Evolutionary conservation across 2,888 invertebrate species (phyloP).

Genomic region (Drosophila paucipuncta): DNA sequence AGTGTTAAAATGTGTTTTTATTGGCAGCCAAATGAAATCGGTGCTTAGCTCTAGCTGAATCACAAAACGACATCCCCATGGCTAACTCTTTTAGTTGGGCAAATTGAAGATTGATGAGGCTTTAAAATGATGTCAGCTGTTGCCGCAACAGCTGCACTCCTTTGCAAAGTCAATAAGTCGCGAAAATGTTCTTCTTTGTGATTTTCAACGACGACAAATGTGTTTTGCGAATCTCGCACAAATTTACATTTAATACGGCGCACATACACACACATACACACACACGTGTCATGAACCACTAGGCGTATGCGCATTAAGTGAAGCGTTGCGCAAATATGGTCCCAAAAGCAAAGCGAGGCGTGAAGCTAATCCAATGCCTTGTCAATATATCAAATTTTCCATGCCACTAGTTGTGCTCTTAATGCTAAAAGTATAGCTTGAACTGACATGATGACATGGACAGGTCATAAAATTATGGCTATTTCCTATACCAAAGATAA

Average conservation of each 20-base stretch:
- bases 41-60: constrained; percentile 29
- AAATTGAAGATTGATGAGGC: constrained; percentile 69
- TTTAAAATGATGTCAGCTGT: constrained; percentile 58
- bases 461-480: constrained; percentile 38
- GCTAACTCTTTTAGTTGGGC: constrained; percentile 20
- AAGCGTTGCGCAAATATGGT: constrained; percentile 24
- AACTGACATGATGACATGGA: constrained; percentile 26
- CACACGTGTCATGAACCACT: not conserved
- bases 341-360: constrained; percentile 9
- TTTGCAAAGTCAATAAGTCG: constrained; percentile 67
- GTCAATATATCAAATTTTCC: constrained; percentile 54
- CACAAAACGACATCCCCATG: constrained; percentile 36
- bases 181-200: constrained; percentile 46
- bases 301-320: constrained; percentile 55
- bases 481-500: constrained; percentile 5
- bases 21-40: constrained; percentile 53
- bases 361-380: constrained; percentile 45
- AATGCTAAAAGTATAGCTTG: constrained; percentile 3
- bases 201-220: constrained; percentile 14
- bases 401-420: constrained; percentile 31
- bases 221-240: constrained; percentile 44
- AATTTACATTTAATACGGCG: constrained; percentile 73
- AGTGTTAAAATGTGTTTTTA: constrained; percentile 70
- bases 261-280: not conserved
- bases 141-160: constrained; percentile 24